phyloP scores from a whole-genome alignment of 1,140 invertebrate genomes.

The Dendroctonus valens region DNA sequence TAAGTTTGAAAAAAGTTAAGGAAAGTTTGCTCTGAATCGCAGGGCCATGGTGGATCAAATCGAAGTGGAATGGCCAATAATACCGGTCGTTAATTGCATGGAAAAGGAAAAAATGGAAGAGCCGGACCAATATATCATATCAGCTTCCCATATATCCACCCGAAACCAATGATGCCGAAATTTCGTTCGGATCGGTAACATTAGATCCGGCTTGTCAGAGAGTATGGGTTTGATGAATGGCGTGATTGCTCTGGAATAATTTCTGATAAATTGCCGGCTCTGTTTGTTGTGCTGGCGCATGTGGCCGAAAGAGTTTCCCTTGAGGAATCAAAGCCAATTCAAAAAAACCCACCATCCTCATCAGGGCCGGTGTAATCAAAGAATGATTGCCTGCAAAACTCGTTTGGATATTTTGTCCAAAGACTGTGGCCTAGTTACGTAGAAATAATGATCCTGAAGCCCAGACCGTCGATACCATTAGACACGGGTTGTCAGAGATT shows the following conservation, averaged over 20 bases:
- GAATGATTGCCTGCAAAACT: not conserved
- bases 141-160: not conserved
- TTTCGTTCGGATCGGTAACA: conserved; percentile 9
- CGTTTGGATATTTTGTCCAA: not conserved
- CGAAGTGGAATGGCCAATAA: too few species aligned
- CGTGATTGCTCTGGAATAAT: not conserved
- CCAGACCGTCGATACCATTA: conserved; percentile 3
- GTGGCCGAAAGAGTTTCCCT: not conserved
- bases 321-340: not conserved
- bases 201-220: conserved; percentile 12
- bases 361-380: too few species aligned
- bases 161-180: conserved; percentile 2
- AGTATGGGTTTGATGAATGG: conserved; percentile 8
- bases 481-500: conserved; percentile 9
- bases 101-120: not conserved
- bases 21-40: too few species aligned
- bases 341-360: too few species aligned
- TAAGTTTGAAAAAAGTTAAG: too few species aligned
- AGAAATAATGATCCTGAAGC: too few species aligned
- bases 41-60: too few species aligned
- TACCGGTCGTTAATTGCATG: too few species aligned
- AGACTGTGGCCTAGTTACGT: too few species aligned
- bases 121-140: conserved; percentile 1
- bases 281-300: not conserved
- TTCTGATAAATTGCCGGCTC: not conserved